Evolutionary conservation across 2,113 vertebrate genomes (phyloP).

Genomic region (Garra rufa): DNA sequence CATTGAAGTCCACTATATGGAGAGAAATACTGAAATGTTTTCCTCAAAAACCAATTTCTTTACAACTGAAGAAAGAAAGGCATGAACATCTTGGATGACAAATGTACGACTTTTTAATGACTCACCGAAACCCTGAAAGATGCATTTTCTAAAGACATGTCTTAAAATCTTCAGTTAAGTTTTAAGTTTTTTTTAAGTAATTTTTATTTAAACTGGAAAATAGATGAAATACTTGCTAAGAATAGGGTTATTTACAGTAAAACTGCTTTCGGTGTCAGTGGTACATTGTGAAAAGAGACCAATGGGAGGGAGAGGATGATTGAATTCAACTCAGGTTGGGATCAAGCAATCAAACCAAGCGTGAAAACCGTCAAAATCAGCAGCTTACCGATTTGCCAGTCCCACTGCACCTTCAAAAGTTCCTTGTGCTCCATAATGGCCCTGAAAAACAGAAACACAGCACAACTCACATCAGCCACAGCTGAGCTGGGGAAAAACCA

Average conservation of each 20-base stretch:
- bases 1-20: no score
- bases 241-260: background rate
- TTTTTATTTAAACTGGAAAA: background rate
- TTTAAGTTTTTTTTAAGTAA: background rate
- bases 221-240: background rate
- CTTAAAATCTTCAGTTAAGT: background rate
- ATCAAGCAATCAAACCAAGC: constrained; percentile 20
- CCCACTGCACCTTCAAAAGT: constrained; percentile 92
- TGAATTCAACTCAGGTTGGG: background rate
- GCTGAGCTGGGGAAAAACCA: background rate
- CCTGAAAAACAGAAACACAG: constrained; percentile 76
- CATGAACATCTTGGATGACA: no score
- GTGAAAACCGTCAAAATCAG: background rate
- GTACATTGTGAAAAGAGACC: background rate
- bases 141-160: background rate
- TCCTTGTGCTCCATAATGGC: constrained; percentile 98
- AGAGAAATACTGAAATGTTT: no score
- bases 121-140: no score
- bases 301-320: background rate
- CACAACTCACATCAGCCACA: constrained; percentile 30
- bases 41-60: no score
- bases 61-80: no score
- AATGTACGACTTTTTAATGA: no score
- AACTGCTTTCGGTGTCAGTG: background rate
- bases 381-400: constrained; percentile 94